Conservation (phyloP, 2,888 invertebrate genomes). For the Leucania comma region DNA sequence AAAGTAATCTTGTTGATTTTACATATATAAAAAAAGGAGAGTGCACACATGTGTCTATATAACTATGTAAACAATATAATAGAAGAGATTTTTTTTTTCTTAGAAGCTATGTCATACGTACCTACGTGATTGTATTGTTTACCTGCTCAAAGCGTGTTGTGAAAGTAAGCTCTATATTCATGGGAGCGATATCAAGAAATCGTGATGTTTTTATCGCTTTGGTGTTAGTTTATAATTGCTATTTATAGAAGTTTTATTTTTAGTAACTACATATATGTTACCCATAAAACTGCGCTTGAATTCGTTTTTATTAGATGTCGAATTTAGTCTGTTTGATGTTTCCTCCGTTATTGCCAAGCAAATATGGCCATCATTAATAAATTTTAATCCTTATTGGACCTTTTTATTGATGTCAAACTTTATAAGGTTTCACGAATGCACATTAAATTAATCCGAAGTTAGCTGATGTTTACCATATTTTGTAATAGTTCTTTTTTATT, state of each 20-base stretch:
- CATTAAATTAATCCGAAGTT: background rate
- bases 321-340: constrained; percentile 4
- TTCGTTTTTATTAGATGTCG: constrained; percentile 1
- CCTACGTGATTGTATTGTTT: constrained; percentile 17
- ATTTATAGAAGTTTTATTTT: constrained; percentile 31
- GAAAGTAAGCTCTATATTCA: constrained; percentile 27
- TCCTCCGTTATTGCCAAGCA: background rate
- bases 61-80: background rate
- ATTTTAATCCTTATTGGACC: background rate
- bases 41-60: background rate
- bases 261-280: constrained; percentile 32
- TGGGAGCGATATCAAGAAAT: constrained; percentile 25
- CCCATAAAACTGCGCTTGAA: constrained; percentile 25
- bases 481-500: background rate
- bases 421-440: background rate
- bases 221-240: constrained; percentile 34
- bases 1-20: too few species aligned
- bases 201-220: constrained; percentile 40
- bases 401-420: background rate
- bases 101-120: background rate
- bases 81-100: background rate
- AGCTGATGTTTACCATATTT: background rate
- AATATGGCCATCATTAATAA: background rate
- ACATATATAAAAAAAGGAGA: background rate
- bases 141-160: constrained; percentile 17